A percentile compares a stretch with the other conserved stretches of the same genome.
These are phyloP conservation scores for Tor tambroides DNA, from an alignment of 2,113 vertebrate species.

Conservation along the genomic window DNA sequence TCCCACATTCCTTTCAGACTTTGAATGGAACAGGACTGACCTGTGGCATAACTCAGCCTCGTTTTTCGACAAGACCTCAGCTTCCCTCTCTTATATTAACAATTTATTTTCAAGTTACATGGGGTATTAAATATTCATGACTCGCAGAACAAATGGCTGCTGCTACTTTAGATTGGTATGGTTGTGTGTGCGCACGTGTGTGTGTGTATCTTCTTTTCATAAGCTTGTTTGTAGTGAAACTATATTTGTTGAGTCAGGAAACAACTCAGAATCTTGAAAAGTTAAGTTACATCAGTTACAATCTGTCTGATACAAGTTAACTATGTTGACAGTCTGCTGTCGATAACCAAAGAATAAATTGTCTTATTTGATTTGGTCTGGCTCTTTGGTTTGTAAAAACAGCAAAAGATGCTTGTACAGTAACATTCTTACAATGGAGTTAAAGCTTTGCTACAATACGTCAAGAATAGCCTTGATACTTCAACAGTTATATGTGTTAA, in stretches of 20 bases:
- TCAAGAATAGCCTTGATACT: not conserved
- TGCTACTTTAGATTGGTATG: slow-evolving; percentile 8
- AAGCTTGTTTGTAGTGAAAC: not conserved
- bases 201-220: not conserved
- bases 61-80: slow-evolving; percentile 20
- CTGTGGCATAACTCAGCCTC: slow-evolving; percentile 26
- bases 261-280: not conserved
- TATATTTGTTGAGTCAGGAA: not conserved
- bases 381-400: not conserved
- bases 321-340: not conserved
- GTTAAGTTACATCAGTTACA: not conserved
- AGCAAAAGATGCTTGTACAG: not conserved
- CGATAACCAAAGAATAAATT: not conserved
- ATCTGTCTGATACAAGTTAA: not conserved
- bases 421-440: not conserved
- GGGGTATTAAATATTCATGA: slow-evolving; percentile 28
- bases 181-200: not conserved
- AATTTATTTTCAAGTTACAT: slow-evolving; percentile 47
- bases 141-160: slow-evolving; percentile 27
- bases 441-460: not conserved
- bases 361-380: not conserved
- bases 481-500: not conserved
- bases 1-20: slow-evolving; percentile 46
- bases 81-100: slow-evolving; percentile 39
- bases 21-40: slow-evolving; percentile 40